Base-by-base conservation (phyloP, 2,888 invertebrate species). In the Macrophya annulata region DNA sequence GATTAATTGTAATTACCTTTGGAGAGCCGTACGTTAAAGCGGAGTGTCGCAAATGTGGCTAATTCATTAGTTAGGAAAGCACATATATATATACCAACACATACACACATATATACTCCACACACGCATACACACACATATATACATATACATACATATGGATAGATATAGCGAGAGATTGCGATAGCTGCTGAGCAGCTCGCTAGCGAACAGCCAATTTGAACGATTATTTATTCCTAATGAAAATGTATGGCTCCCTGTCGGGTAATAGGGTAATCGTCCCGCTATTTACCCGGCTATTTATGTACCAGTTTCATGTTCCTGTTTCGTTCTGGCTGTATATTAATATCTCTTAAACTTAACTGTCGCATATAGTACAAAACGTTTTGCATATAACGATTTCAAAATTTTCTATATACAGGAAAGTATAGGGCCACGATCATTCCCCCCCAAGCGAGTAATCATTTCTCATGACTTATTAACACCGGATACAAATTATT, bases 161-260 rank as follows among this genome's bases (percentile, higher is more conserved):
- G 51, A 59, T 17, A 62, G n/a, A 81, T 43, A 62, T 5, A 81
- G 40, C 12, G 37, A 81, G 21, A 81, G 81, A 62, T 51, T 62
- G 59, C 17, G 65, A 81, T 77, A 31, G 77, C 55, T 55, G 77
- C 37, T 55, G 77, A 77, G 77, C 43, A 81, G 37, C 65, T 43
- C 21, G 62, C 81, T 15, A 25, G 62, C 62, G 76, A 77, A 43
- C 86, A 83, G 85, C 87, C 85, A 86, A 87, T 87, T 84, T 55
- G 85, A 59, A 87, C 87, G 86, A 89, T 89, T 87, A 89, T 88
- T 89, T 87, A 87, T 87, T 86, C 86, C 65, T 86, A 88, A 88
- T 88, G 87, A 88, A 87, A 88, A 89, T 88, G 86, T 85, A 87
- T 86, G 81, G 85, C 72, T 84, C 79, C 68, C 71, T 59, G 81